A percentile compares a stretch with the other conserved stretches of the same genome.
phyloP scores from a whole-genome alignment of 1,140 invertebrate genomes.

The Cyclina sinensis region DNA sequence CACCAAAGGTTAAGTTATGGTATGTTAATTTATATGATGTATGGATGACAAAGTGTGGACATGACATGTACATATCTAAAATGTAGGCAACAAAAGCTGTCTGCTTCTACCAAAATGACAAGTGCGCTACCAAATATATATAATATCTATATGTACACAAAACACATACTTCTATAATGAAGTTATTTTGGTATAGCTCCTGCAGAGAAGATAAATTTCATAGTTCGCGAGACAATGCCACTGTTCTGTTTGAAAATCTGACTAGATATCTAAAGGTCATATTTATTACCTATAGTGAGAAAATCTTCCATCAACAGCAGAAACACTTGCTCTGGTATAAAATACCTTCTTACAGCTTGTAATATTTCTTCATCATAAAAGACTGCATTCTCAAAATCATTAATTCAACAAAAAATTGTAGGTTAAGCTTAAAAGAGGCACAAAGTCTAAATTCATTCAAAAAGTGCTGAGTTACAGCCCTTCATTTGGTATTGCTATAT shows the following conservation, averaged over 20 bases:
- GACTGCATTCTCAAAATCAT: too few species aligned
- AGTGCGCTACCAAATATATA: constrained; percentile 5
- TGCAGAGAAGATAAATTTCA: neutral
- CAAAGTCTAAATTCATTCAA: too few species aligned
- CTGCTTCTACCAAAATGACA: neutral
- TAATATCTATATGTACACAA: neutral
- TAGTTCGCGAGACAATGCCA: neutral
- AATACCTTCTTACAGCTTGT: too few species aligned
- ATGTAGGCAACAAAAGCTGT: neutral
- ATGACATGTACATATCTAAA: constrained; percentile 4
- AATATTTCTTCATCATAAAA: too few species aligned
- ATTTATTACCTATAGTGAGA: too few species aligned
- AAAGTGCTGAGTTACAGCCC: too few species aligned
- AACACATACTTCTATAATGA: neutral
- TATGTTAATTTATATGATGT: constrained; percentile 1
- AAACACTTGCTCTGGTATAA: too few species aligned
- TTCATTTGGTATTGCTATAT: too few species aligned
- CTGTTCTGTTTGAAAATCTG: neutral
- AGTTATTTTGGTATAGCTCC: neutral
- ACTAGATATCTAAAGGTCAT: neutral
- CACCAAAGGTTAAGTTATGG: constrained; percentile 15
- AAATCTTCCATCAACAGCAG: too few species aligned
- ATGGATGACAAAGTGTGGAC: neutral
- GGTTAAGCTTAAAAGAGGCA: too few species aligned
- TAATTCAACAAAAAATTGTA: too few species aligned